Evolutionary conservation across 2,888 invertebrate genomes (phyloP), one percentile per base, ranked within the genome.

Genomic region (Machimus rusticus): DNA sequence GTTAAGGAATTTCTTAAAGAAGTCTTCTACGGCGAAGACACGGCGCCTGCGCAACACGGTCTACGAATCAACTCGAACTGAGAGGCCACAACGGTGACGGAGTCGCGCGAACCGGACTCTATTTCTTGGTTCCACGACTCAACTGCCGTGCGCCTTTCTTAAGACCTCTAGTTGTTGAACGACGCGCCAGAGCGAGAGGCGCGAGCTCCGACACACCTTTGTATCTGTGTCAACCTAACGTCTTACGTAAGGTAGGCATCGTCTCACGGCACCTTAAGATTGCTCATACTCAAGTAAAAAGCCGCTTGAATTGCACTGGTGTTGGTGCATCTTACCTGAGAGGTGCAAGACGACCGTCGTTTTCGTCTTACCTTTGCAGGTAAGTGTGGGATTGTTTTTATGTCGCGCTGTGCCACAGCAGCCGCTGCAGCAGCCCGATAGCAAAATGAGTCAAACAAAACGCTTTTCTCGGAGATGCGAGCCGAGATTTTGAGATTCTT

Each of bases 1-100:
- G 66, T 66, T 66, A 57, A 84, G 28, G 39, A 74, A 74, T 66
- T 74, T 39, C 19, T 31, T 34, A 34, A 66, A 84, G 37, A 66
- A 23, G n/a, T 66, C 19, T 55, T 51, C 14, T n/a, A 57, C 16
- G 28, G n/a, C 55, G 28, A 23, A 82, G 34, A 86, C 46, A 86
- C 86, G 87, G 88, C 88, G 88, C 88, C 88, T 88, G 84, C 87
- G 85, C 86, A 87, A 86, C 88, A 87, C 88, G 79, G 28, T 37
- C 51, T 87, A 87, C 85, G 77, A 77, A 84, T 76, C 84, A 77
- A 87, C 87, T 87, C 77, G 87, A 82, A 88, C 86, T 87, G 84
- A 88, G 77, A 86, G 37, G 77, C 46, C 57, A 78, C 39, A 76
- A 88, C 86, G 86, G 81, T 82, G 86, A 88, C 88, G 74, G 86